phyloP scores from a whole-genome alignment of 2,113 vertebrate genomes.

The Pelecanoides urinatrix region DNA sequence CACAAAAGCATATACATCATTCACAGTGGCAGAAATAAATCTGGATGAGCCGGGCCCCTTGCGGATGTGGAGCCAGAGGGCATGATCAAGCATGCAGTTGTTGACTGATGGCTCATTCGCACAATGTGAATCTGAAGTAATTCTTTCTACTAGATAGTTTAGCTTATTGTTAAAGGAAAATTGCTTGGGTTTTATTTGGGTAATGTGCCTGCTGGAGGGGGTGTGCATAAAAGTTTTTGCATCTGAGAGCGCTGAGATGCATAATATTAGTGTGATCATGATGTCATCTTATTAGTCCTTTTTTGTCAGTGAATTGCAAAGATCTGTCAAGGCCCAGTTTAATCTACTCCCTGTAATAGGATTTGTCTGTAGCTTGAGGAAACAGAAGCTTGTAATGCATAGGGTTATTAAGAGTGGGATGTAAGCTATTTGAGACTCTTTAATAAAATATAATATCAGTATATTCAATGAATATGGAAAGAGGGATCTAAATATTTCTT shows the following conservation, averaged over 20 bases:
- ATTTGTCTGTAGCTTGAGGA: constrained; percentile 67
- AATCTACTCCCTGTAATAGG: constrained; percentile 64
- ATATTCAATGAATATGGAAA: constrained; percentile 51
- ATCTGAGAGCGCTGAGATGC: neutral
- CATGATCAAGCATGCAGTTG: constrained; percentile 11
- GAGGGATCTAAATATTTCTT: constrained; percentile 13
- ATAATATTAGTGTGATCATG: constrained; percentile 14
- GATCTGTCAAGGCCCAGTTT: constrained; percentile 54
- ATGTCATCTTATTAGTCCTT: constrained; percentile 31
- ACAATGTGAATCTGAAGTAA: neutral
- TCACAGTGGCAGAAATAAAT: neutral
- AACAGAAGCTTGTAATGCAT: constrained; percentile 59
- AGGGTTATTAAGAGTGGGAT: constrained; percentile 53
- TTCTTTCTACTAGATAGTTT: neutral
- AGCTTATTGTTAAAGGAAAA: constrained; percentile 26
- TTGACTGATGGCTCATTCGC: neutral
- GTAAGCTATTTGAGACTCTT: constrained; percentile 43
- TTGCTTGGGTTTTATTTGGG: neutral
- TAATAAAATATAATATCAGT: constrained; percentile 61
- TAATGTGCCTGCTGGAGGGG: constrained; percentile 6
- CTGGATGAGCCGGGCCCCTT: neutral
- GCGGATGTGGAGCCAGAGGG: neutral
- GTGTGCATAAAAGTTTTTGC: neutral
- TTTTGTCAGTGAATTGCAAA: constrained; percentile 52
- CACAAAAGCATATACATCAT: neutral